Percentiles rank a stretch among this genome's conserved stretches.
Evolutionary conservation across 2,888 invertebrate genomes (phyloP).

Genomic region (Malthinus flaveolus): DNA sequence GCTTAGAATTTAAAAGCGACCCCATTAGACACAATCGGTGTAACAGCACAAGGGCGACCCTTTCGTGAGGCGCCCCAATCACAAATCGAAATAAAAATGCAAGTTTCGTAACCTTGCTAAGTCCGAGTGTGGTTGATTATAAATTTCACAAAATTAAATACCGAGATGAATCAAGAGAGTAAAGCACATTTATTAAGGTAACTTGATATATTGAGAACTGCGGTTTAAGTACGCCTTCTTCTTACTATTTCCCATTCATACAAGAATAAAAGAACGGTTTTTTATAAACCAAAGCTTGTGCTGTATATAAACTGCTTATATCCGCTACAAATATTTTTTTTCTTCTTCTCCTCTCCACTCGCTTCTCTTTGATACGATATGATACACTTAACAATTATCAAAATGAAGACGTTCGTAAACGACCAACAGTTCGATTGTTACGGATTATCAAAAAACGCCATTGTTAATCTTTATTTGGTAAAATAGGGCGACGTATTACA

Average conservation of each 20-base stretch:
- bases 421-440: conserved; percentile 16
- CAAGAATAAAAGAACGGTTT: conserved; percentile 37
- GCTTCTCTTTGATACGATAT: conserved; percentile 7
- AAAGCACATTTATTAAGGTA: conserved; percentile 32
- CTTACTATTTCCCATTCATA: conserved; percentile 38
- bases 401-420: conserved; percentile 4
- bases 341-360: neutral
- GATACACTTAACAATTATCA: conserved; percentile 25
- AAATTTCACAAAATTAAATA: conserved; percentile 1
- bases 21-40: too few relatives aligned
- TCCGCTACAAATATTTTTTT: conserved; percentile 26
- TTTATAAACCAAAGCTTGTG: conserved; percentile 30
- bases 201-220: conserved; percentile 48
- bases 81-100: too few relatives aligned
- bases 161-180: neutral
- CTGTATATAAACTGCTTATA: conserved; percentile 25
- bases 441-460: conserved; percentile 22
- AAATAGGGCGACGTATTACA: conserved; percentile 14
- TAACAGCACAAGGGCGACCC: too few relatives aligned
- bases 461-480: conserved; percentile 19
- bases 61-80: too few relatives aligned
- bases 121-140: too few relatives aligned
- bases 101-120: too few relatives aligned
- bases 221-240: conserved; percentile 39
- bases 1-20: too few relatives aligned